Evolutionary conservation across 30 jellyfish, hydroid and myxozoan genomes (phyloP).

Genomic region (Catostylus mosaicus): DNA sequence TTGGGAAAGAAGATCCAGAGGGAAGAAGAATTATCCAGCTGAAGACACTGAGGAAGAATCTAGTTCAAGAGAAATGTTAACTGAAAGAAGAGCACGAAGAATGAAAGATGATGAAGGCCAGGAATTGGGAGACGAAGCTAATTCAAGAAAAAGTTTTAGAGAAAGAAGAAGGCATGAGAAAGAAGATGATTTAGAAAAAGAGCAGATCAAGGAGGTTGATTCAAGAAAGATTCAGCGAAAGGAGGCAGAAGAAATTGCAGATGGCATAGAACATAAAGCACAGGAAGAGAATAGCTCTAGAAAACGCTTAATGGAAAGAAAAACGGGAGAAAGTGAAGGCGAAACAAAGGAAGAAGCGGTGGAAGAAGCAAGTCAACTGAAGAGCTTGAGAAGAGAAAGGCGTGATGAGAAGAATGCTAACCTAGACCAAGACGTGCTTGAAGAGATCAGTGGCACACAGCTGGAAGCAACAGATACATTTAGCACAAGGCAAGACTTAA

Average conservation of each 20-base stretch:
- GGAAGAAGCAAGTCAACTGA: neutral
- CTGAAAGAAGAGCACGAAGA: slow-evolving; percentile 18
- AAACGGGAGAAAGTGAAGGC: neutral
- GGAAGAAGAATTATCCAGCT: slow-evolving; percentile 1
- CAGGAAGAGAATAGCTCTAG: neutral
- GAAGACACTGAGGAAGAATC: slow-evolving; percentile 24
- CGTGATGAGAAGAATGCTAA: too few species aligned
- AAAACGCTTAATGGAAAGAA: slow-evolving; percentile 14
- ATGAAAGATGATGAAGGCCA: neutral
- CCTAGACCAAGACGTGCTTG: too few species aligned
- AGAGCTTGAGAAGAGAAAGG: neutral
- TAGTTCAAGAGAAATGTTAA: slow-evolving; percentile 5
- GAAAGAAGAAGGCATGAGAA: slow-evolving; percentile 1
- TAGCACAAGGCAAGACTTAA: neutral
- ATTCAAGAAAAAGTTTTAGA: neutral
- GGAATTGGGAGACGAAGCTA: neutral
- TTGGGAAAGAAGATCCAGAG: slow-evolving; percentile 13
- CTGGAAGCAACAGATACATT: neutral
- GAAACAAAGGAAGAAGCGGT: slow-evolving; percentile 2
- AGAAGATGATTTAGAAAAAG: neutral
- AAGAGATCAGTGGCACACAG: neutral
- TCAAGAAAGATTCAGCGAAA: neutral
- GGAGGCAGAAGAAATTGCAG: neutral
- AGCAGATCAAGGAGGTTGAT: neutral
- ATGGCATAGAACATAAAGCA: neutral